These are phyloP conservation scores for Dipus sagitta DNA, from an alignment of 2,797 vertebrate species.

Conservation along the genomic window DNA sequence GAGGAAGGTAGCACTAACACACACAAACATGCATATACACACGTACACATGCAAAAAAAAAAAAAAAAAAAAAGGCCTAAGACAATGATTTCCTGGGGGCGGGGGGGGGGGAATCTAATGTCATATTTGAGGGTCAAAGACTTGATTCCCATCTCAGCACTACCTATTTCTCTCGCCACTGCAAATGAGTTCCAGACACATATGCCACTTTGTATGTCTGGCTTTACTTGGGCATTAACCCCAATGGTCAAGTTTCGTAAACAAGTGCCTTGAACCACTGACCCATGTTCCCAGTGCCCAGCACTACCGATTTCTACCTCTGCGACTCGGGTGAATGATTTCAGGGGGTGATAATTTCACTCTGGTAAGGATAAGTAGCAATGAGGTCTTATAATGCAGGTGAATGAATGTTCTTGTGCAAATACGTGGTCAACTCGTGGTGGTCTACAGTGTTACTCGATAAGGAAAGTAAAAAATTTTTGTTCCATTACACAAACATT, in stretches of 20 bases:
- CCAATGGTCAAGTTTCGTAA: no score
- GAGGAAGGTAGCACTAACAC: no score
- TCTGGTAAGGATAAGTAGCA: background rate
- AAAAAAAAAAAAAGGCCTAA: background rate
- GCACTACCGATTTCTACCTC: background rate
- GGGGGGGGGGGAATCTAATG: background rate
- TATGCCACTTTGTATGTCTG: no score
- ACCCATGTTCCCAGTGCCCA: background rate
- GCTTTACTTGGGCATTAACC: no score
- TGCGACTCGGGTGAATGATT: background rate
- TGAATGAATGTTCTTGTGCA: slow-evolving; percentile 23
- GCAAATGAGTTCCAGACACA: no score
- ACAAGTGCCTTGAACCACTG: no score
- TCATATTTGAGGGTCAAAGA: background rate
- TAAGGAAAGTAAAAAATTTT: background rate
- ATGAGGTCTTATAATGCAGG: background rate
- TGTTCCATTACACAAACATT: background rate
- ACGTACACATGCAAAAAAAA: no score
- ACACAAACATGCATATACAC: no score
- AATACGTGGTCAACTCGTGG: background rate
- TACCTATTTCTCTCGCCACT: no score
- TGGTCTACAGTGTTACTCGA: background rate
- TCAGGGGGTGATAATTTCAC: background rate
- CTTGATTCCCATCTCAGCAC: background rate
- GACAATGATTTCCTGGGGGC: background rate